Base-by-base conservation (phyloP, 1,140 invertebrate genomes). In the Drosophila insularis region DNA sequence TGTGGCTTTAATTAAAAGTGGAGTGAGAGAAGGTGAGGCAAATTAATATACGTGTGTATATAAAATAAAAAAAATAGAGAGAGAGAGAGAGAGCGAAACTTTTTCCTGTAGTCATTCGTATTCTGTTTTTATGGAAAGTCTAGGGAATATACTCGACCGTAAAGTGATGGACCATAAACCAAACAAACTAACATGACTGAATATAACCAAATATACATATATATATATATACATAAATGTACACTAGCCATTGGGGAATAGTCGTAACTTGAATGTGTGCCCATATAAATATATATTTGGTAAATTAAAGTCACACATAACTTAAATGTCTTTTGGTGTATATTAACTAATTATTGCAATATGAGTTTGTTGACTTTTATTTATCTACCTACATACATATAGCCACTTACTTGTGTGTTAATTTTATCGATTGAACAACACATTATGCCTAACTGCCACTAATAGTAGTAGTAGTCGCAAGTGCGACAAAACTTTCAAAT, bases 401-500 rank as follows among this genome's bases (percentile, higher is more conserved):
- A 32, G 6, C 6, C 14, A 17, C n/a, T 4, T 46, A 46, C 14
- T 19, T 58, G 27, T 68, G 81, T 68, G 77, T 74, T 85, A 85
- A 84, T 85, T 84, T 71, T 84, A 63, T 73, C 73, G 63, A 67
- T 63, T 73, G 69, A 65, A 50, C 74, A 59, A 31, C 80, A 75
- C 71, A 71, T 61, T 74, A 31, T 17, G n/a, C 54, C 32, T n/a
- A 35, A n/a, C 27, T 8, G 54, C 14, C 54, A 32, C n/a, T 14
- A 13, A 32, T 27, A 63, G 39, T 60, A 68, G 54, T 63, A 68
- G 40, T 27, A 17, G 35, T 67, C 66, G 14, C 8, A 65, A 75
- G 72, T 63, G 78, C 78, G 67, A 66, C 74, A 78, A 78, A 85
- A 86, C 81, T 84, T 84, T 84, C 81, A 86, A 84, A 84, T 84